Conservation (phyloP, 2,888 invertebrate species). For the Cataglyphis cursor region DNA sequence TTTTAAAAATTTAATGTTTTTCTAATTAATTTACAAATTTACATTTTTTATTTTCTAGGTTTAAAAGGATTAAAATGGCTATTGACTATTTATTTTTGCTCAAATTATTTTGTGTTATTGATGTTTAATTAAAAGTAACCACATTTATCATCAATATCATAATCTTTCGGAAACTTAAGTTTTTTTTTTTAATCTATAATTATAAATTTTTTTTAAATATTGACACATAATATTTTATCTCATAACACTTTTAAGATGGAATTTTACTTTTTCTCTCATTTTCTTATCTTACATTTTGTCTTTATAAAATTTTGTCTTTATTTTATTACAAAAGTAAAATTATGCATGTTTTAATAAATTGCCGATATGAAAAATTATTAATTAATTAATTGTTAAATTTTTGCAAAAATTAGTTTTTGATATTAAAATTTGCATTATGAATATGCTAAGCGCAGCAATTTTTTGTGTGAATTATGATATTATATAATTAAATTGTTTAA, state of each 20-base stretch:
- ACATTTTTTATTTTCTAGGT: neutral
- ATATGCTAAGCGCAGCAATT: neutral
- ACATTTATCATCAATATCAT: neutral
- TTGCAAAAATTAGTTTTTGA: neutral
- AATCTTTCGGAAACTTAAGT: neutral
- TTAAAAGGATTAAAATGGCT: neutral
- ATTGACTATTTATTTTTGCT: neutral
- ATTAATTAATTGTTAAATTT: neutral
- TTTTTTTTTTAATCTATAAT: neutral
- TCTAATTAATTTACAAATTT: constrained; percentile 8
- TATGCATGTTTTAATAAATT: neutral
- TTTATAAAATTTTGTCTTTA: neutral
- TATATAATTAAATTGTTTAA: neutral
- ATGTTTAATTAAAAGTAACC: neutral
- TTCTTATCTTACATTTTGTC: neutral
- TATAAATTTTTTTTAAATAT: neutral
- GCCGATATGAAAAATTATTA: neutral
- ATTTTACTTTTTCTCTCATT: neutral
- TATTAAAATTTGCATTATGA: neutral
- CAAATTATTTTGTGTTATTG: neutral
- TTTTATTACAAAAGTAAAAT: neutral
- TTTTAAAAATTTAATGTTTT: neutral
- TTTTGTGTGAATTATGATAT: neutral
- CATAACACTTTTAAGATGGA: neutral
- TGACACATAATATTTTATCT: neutral